phyloP scores from a whole-genome alignment of 1,140 invertebrate genomes.

The Lucilia cuprina region DNA sequence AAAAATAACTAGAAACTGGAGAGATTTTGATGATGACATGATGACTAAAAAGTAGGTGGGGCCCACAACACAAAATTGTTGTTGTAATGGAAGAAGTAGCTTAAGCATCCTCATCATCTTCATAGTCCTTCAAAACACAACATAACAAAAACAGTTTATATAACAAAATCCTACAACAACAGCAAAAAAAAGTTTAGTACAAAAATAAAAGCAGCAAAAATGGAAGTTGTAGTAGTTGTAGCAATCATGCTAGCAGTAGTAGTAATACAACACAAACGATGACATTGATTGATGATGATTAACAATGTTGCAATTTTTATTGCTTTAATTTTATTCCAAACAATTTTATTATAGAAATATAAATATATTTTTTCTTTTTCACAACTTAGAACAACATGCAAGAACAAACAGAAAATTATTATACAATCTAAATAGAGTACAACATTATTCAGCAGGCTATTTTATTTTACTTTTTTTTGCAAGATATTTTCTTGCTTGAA shows the following conservation, averaged over 20 bases:
- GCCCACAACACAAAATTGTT: neutral
- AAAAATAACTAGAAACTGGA: neutral
- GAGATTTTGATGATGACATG: slow-evolving; percentile 46
- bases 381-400: neutral
- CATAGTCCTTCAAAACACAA: neutral
- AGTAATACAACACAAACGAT: slow-evolving; percentile 27
- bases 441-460: neutral
- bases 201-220: neutral
- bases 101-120: neutral
- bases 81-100: neutral
- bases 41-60: slow-evolving; percentile 39
- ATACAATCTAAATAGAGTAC: neutral
- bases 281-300: slow-evolving; percentile 39
- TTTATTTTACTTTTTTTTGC: neutral
- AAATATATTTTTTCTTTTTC: neutral
- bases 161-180: neutral
- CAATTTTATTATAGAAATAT: slow-evolving; percentile 2
- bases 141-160: neutral
- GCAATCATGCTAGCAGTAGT: neutral
- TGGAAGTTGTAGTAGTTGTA: neutral
- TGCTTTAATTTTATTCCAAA: slow-evolving; percentile 38
- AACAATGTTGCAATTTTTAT: slow-evolving; percentile 37
- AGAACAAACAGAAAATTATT: neutral
- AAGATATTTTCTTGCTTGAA: neutral
- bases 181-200: neutral